Conservation (phyloP, 2,113 vertebrate genomes). For the Urocolius indicus region DNA sequence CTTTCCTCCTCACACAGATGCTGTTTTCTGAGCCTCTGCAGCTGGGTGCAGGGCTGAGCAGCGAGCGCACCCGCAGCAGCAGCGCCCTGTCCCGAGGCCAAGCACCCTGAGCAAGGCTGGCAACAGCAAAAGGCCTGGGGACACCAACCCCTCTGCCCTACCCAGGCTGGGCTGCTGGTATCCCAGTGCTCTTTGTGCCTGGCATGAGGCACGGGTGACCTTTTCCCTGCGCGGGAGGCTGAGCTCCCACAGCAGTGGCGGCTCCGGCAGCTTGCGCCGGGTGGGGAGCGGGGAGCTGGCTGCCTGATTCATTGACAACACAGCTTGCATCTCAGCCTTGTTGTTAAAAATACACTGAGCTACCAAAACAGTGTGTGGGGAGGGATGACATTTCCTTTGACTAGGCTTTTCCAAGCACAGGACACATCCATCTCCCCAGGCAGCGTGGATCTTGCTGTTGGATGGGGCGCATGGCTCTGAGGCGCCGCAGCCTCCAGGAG, state of each 20-base stretch:
- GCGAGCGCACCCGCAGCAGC: too few species aligned
- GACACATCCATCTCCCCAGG: rapidly evolving
- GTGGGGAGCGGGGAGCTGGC: not conserved
- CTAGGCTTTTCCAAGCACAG: not conserved
- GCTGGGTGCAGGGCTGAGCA: too few species aligned
- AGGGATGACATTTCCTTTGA: not conserved
- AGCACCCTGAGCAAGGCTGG: rapidly evolving
- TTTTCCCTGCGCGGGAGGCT: not conserved
- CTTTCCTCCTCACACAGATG: too few species aligned
- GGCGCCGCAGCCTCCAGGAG: not conserved
- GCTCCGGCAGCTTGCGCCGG: not conserved
- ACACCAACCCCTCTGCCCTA: rapidly evolving
- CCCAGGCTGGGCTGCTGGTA: rapidly evolving
- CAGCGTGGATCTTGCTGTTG: rapidly evolving
- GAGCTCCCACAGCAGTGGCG: not conserved
- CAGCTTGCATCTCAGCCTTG: not conserved
- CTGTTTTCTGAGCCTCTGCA: too few species aligned
- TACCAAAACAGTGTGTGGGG: not conserved
- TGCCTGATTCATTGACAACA: not conserved
- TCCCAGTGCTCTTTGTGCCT: rapidly evolving
- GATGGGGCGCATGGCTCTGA: rapidly evolving
- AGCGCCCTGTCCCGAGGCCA: not conserved
- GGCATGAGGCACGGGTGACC: not conserved
- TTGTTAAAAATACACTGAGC: not conserved
- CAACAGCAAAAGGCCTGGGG: rapidly evolving